Evolutionary conservation across 2,797 vertebrate species (phyloP), one percentile per base, ranked within the genome.

Genomic region (Leptoclinus maculatus): DNA sequence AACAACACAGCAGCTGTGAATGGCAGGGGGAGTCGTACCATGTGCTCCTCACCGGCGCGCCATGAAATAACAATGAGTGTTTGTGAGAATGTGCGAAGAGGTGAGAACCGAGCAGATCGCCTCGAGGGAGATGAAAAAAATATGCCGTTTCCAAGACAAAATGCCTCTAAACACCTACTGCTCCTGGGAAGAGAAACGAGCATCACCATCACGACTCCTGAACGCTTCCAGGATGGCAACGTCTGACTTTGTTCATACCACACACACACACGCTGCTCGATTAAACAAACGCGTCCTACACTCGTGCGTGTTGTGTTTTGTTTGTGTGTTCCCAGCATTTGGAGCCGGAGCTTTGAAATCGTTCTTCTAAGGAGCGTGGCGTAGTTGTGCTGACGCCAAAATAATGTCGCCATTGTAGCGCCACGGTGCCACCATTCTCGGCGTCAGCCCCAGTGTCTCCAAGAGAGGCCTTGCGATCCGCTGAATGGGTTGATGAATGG

Each of bases 341-440:
- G 54, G 66, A 59, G 56, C 45, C 2, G 32, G 59, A 74, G 77
- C 60, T 73, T 54, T 36, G 12, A 64, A 78, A 74, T 83, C 69
- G 63, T 70, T 73, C 74, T 71, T 75, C 38, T 8, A 23, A 74
- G 73, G 59, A 63, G 71, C 27, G 70, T 71, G 82, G 67, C 11
- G 27, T 36, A 36, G 66, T 66, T 49, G 68, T 70, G 73, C 79
- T 53, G 87, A 86, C 81, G 84, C 82, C 78, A 83, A 83, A 79
- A 93, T 91, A 91, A 91, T 91, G 84, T 83, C 66, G 36, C 88
- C 45, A 91, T 92, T 93, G 91, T 94, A 45, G 76, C 9, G 38
- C 83, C 60, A n/a, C 45, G 54, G 79, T 79, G 88, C 78, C 85
- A 64, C 78, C 69, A 68, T 75, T 79, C 83, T 85, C 85, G 56